These are phyloP conservation scores for Patella caerulea DNA, from an alignment of 2,888 invertebrate species.

Conservation along the genomic window DNA sequence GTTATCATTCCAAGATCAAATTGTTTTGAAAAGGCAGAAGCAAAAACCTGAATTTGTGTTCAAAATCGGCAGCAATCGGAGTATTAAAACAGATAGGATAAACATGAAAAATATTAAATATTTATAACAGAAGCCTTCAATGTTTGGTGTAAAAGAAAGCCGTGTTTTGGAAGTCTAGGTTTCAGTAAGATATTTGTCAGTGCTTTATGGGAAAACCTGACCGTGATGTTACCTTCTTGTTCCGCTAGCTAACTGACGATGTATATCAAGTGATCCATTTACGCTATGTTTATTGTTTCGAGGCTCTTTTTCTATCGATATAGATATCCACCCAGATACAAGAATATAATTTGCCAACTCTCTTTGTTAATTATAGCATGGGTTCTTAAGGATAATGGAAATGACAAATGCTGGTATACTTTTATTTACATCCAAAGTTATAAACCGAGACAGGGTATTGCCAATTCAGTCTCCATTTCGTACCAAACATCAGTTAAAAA, in stretches of 20 bases:
- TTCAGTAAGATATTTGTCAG: constrained; percentile 38
- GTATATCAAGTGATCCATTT: background rate
- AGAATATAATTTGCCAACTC: constrained; percentile 11
- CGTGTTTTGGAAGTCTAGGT: constrained; percentile 9
- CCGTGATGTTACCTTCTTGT: background rate
- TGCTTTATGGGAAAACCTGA: constrained; percentile 33
- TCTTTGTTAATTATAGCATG: background rate
- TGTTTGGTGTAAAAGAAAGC: too few relatives aligned
- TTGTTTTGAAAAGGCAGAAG: constrained; percentile 36
- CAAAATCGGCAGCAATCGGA: background rate
- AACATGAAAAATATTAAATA: background rate
- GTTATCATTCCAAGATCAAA: constrained; percentile 34
- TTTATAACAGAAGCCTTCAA: too few relatives aligned
- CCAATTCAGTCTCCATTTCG: too few relatives aligned
- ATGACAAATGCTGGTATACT: background rate
- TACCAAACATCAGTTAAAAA: too few relatives aligned
- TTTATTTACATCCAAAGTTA: background rate
- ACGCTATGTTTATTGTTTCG: constrained; percentile 2
- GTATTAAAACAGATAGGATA: constrained; percentile 1
- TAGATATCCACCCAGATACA: background rate
- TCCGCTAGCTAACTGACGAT: background rate
- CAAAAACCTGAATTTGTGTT: constrained; percentile 1
- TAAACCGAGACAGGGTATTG: too few relatives aligned
- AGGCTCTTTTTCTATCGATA: background rate
- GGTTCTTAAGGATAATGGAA: constrained; percentile 2